phyloP scores from a whole-genome alignment of 23 tunicate species.

The Corella eumyota region DNA sequence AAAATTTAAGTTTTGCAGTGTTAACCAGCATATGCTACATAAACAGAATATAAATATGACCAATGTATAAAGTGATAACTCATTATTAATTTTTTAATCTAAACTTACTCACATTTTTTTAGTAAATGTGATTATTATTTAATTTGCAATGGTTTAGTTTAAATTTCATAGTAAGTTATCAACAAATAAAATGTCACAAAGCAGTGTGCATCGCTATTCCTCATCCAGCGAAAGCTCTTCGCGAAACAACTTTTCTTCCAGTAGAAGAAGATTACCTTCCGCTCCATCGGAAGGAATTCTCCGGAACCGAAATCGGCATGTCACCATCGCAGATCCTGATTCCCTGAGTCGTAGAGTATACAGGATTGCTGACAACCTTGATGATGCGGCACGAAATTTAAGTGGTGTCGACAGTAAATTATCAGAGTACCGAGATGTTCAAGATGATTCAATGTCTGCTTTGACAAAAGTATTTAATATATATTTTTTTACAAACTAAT shows the following conservation, averaged over 20 bases:
- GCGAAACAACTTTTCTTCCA: conserved; percentile 14
- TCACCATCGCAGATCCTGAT: conserved; percentile 73
- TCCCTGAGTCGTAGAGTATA: conserved; percentile 57
- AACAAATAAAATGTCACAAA: too few species aligned
- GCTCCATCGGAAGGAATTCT: conserved; percentile 75
- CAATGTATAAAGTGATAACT: too few species aligned
- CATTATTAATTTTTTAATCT: too few species aligned
- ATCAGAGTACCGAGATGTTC: conserved; percentile 50
- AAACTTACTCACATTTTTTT: too few species aligned
- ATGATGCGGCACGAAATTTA: conserved; percentile 68
- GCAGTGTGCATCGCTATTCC: conserved; percentile 27
- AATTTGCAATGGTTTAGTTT: too few species aligned
- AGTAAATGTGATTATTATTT: too few species aligned
- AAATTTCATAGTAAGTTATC: too few species aligned
- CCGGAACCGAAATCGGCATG: conserved; percentile 61
- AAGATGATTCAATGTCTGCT: conserved; percentile 91
- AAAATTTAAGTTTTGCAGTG: too few species aligned
- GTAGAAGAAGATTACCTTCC: conserved; percentile 58
- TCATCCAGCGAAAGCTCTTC: conserved; percentile 64
- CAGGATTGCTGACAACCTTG: conserved; percentile 73
- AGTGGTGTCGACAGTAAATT: conserved; percentile 52
- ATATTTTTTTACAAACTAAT: too few species aligned
- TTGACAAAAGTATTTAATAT: conserved; percentile 52
- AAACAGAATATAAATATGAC: too few species aligned
- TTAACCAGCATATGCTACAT: too few species aligned